Conservation (phyloP, 2,888 invertebrate species). For the Exocentrus adspersus region DNA sequence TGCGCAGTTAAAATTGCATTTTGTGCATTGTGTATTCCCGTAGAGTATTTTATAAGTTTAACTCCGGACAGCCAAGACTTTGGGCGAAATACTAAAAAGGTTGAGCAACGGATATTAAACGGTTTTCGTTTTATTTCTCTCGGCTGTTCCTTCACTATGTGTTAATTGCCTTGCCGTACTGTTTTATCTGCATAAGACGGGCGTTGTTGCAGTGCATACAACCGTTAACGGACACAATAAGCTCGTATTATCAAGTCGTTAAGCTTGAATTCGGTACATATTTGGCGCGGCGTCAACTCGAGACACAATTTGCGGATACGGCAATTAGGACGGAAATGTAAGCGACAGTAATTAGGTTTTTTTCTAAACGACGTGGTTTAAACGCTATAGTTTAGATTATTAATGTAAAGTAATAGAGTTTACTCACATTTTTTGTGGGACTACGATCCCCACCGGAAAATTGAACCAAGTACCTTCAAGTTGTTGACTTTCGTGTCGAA, state of each 20-base stretch:
- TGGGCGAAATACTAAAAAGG: slow-evolving; percentile 10
- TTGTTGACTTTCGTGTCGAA: slow-evolving; percentile 28
- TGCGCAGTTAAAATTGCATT: slow-evolving; percentile 32
- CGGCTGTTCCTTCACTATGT: neutral
- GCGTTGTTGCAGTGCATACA: neutral
- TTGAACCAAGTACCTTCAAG: slow-evolving; percentile 22
- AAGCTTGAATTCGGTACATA: too few species aligned
- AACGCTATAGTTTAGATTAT: too few species aligned
- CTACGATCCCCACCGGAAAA: slow-evolving; percentile 8
- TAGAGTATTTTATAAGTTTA: slow-evolving; percentile 24
- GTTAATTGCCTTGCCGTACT: slow-evolving; percentile 10
- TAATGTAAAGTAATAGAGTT: neutral
- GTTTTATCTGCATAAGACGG: slow-evolving; percentile 6
- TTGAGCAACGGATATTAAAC: slow-evolving; percentile 2
- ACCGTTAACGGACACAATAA: neutral
- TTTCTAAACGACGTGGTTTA: too few species aligned
- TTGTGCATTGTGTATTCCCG: slow-evolving; percentile 31
- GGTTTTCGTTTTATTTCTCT: slow-evolving; percentile 6
- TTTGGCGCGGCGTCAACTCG: too few species aligned
- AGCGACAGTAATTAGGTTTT: too few species aligned
- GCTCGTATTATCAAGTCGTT: too few species aligned
- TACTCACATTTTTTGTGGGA: neutral
- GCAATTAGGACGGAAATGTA: too few species aligned
- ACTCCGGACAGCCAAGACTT: slow-evolving; percentile 13
- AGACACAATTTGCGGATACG: too few species aligned